Evolutionary conservation across 2,113 vertebrate species (phyloP).

Genomic region (Sturnus vulgaris): DNA sequence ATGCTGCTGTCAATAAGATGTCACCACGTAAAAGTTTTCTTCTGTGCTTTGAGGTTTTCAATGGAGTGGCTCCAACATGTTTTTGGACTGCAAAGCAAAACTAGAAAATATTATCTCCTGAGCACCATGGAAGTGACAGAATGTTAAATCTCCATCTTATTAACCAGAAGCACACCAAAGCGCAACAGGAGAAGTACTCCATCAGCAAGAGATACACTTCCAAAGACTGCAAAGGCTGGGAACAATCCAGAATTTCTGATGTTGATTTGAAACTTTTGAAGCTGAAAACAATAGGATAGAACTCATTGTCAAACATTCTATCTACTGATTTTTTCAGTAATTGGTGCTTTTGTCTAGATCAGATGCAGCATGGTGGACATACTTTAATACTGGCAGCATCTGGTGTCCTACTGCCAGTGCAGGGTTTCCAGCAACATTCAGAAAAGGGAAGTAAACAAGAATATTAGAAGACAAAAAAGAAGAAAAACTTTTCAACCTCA

Average conservation of each 20-base stretch:
- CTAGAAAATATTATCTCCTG: not conserved
- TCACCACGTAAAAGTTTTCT: slow-evolving; percentile 75
- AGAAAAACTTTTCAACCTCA: not conserved
- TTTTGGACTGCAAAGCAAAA: slow-evolving; percentile 77
- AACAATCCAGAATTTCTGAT: not conserved
- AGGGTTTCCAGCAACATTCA: not conserved
- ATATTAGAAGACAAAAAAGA: not conserved
- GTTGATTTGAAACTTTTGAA: not conserved
- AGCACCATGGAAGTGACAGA: not conserved
- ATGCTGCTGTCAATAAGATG: slow-evolving; percentile 74
- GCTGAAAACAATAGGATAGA: not conserved
- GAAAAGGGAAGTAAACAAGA: not conserved
- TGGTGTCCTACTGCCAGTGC: not conserved
- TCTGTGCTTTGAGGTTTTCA: slow-evolving; percentile 74
- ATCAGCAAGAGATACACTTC: not conserved
- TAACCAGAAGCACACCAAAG: not conserved
- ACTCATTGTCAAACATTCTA: not conserved
- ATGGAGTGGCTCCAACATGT: slow-evolving; percentile 74
- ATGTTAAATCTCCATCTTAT: not conserved
- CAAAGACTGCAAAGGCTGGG: not conserved
- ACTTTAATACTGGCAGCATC: not conserved
- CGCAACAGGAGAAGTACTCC: not conserved
- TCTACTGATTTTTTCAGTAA: not conserved
- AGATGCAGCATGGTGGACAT: not conserved
- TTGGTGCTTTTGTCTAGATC: not conserved